Base-by-base conservation (phyloP, 2,113 vertebrate genomes). In the Aphyosemion australe region DNA sequence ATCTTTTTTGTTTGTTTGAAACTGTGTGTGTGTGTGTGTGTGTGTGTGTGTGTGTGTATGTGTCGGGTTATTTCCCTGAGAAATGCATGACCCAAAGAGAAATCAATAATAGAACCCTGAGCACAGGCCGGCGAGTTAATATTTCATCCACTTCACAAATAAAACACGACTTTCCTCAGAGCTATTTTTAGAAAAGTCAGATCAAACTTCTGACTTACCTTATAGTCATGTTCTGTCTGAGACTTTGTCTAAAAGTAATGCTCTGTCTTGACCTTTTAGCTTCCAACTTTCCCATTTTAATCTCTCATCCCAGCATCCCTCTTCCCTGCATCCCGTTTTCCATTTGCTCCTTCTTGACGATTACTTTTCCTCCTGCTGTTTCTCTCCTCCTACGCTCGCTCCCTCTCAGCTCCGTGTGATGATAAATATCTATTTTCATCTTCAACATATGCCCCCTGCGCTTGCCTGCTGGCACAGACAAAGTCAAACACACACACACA, bases 391-490 rank as follows among this genome's bases (percentile, higher is more conserved):
- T 74, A 71, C 47, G 6, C 78, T 79, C 48, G 6, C 8, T 11
- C 65, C 52, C 76, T 66, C 76, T 61, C 20, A 64, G 69, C 81
- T 67, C 79, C 61, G 68, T 62, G 64, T 43, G 78, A 87, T 87
- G 88, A 90, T 89, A 85, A 91, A 89, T 86, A 89, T 84, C 87
- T 76, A 84, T 90, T 90, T 91, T 85, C 80, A 83, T 85, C 80
- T 79, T 80, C 76, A 91, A 83, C 86, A 88, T 88, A 88, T 85
- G 79, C 78, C 89, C 82, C 87, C 83, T 80, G 80, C 65, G 10
- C 77, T 78, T 74, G 72, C 78, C 86, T 65, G 61, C 69, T 78
- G 83, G 83, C 80, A 79, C 55, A 52, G 80, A 74, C 79, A 81
- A 82, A 85, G 82, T 82, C 84, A 81, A 62, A 72, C 75, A 73